Percentiles rank a stretch among this genome's conserved stretches.
Evolutionary conservation across 2,113 vertebrate genomes (phyloP).

Genomic region (Bothrops jararaca): DNA sequence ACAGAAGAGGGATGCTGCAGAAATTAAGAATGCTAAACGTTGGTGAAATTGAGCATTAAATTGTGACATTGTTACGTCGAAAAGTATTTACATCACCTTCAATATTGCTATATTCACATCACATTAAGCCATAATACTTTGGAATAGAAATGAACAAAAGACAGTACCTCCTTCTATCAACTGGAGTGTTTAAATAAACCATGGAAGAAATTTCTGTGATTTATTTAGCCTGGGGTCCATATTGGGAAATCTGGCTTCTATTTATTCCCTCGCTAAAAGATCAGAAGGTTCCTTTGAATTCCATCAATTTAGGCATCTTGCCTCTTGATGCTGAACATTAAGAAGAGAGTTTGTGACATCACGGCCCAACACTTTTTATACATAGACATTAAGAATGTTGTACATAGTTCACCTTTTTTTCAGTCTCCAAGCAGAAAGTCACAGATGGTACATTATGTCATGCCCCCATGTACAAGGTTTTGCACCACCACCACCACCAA

Average conservation of each 20-base stretch:
- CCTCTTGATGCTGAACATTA: neutral
- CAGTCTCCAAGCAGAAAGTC: neutral
- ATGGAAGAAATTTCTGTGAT: neutral
- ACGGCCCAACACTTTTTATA: neutral
- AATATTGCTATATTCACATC: neutral
- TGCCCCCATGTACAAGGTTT: neutral
- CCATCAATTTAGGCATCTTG: neutral
- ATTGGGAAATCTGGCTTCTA: neutral
- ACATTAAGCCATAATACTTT: neutral
- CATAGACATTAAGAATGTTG: neutral
- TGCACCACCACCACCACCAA: neutral
- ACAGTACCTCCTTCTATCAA: neutral
- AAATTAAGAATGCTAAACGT: neutral
- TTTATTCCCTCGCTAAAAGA: neutral
- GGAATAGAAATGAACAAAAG: neutral
- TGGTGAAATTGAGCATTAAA: conserved; percentile 3
- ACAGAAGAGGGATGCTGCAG: neutral
- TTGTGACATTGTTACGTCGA: neutral
- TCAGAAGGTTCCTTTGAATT: neutral
- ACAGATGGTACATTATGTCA: neutral
- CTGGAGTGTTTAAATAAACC: neutral
- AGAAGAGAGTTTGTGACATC: neutral
- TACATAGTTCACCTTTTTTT: neutral
- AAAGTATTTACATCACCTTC: neutral
- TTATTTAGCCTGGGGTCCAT: neutral